Percentiles rank a stretch among this genome's conserved stretches.
Conservation (phyloP, 2,113 vertebrate genomes). For the Phoenicopterus ruber region DNA sequence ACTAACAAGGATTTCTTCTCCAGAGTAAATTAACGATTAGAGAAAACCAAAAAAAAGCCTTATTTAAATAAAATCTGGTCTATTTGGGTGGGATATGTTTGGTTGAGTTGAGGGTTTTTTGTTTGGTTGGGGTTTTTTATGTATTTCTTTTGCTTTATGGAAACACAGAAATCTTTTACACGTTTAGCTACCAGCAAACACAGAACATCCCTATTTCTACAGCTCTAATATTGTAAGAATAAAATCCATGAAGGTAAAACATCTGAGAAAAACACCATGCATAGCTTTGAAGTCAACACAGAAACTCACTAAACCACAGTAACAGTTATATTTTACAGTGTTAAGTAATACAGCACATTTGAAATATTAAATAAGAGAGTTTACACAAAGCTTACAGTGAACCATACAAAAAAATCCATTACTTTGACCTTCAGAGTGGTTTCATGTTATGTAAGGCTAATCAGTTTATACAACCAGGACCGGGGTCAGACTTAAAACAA, state of each 20-base stretch:
- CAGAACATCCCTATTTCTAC: not conserved
- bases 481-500: not conserved
- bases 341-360: not conserved
- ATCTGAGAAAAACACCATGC: not conserved
- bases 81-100: not conserved
- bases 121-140: not conserved
- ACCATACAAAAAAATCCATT: not conserved
- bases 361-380: not conserved
- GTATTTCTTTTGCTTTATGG: not conserved
- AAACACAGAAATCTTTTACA: not conserved
- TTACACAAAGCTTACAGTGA: not conserved
- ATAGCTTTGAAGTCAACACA: not conserved
- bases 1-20: not conserved
- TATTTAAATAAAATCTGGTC: not conserved
- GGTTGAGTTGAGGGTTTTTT: rapidly evolving
- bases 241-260: not conserved
- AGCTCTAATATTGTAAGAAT: not conserved
- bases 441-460: not conserved
- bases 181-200: not conserved
- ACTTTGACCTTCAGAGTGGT: not conserved
- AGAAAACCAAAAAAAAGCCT: not conserved
- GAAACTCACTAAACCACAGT: not conserved
- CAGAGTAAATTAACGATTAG: not conserved
- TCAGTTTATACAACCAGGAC: not conserved
- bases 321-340: not conserved